Conservation (phyloP, 2,113 vertebrate genomes). For the Corydoras sp. region DNA sequence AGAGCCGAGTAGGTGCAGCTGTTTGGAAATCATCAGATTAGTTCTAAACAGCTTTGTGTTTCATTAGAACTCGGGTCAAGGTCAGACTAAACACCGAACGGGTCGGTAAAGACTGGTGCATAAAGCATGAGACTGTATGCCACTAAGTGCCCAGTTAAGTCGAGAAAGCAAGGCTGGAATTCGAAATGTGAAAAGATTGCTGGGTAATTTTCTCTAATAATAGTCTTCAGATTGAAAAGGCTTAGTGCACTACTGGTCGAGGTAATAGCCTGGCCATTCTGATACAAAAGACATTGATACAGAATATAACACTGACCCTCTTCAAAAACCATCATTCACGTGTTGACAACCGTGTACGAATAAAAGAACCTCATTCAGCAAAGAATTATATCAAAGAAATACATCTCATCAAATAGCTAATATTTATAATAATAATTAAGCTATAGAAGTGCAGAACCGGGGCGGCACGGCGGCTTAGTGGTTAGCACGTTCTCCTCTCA, state of each 20-base stretch:
- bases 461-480: no score
- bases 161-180: constrained; percentile 21
- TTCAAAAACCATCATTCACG: background rate
- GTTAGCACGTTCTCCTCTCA: no score
- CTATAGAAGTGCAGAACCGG: background rate
- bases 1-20: no score
- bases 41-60: background rate
- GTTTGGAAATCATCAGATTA: no score
- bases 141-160: constrained; percentile 19
- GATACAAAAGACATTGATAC: constrained; percentile 9
- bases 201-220: constrained; percentile 28
- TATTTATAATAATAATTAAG: background rate
- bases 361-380: background rate
- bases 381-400: background rate
- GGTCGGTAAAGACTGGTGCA: constrained; percentile 1
- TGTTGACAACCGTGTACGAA: background rate
- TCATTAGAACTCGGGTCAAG: background rate
- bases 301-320: background rate
- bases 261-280: background rate
- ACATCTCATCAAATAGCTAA: background rate
- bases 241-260: background rate
- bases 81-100: background rate
- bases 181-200: constrained; percentile 23
- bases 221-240: constrained; percentile 13
- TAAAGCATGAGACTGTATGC: constrained; percentile 9